Conservation (phyloP, 2,888 invertebrate species). For the Flexamia atlantica region DNA sequence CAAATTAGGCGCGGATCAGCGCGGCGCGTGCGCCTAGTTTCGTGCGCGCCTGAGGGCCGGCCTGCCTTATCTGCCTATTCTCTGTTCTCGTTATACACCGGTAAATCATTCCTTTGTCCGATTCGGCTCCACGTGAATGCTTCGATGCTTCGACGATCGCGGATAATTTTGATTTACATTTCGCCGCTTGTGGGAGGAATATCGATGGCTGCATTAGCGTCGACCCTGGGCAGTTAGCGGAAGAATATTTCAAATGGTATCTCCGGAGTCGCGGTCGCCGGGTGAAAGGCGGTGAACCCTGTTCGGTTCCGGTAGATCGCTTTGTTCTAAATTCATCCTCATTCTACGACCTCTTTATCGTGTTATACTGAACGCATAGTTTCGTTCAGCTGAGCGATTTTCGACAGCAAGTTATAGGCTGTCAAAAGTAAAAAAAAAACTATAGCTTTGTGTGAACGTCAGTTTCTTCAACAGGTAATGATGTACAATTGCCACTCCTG, state of each 20-base stretch:
- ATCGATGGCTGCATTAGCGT: neutral
- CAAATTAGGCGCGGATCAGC: neutral
- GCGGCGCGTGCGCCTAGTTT: neutral
- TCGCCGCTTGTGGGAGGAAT: slow-evolving; percentile 21
- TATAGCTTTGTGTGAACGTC: too few relatives aligned
- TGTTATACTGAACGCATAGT: too few relatives aligned
- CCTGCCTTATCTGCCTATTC: neutral
- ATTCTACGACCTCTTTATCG: too few relatives aligned
- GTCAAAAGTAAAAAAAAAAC: too few relatives aligned
- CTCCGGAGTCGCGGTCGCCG: neutral
- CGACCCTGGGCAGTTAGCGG: neutral
- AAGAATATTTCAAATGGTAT: neutral
- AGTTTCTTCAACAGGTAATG: too few relatives aligned
- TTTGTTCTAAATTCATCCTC: neutral
- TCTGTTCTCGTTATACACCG: slow-evolving; percentile 9
- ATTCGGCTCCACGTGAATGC: neutral
- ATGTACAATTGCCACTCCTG: too few relatives aligned
- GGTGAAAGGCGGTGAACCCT: slow-evolving; percentile 5
- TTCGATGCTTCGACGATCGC: slow-evolving; percentile 1
- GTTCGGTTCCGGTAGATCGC: neutral
- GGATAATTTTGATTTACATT: slow-evolving; percentile 32
- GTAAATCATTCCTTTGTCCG: slow-evolving; percentile 32
- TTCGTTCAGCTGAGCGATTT: too few relatives aligned
- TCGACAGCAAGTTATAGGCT: too few relatives aligned
- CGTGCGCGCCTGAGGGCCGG: slow-evolving; percentile 15